Conservation (phyloP, 1,140 invertebrate genomes). For the Camponotus floridanus region DNA sequence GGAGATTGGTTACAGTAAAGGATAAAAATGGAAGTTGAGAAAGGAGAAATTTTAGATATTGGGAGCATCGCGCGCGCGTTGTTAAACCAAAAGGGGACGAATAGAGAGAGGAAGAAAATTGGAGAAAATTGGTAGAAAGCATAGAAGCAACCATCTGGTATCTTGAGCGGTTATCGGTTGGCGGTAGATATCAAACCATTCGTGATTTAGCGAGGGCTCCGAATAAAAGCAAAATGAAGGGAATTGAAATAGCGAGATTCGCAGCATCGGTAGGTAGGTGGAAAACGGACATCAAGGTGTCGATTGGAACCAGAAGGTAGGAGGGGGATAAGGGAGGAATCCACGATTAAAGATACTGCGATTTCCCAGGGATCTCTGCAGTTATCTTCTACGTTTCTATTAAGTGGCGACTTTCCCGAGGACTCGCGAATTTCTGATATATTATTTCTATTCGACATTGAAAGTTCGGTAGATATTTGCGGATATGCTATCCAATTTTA, state of each 20-base stretch:
- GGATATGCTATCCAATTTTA: neutral
- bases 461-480: slow-evolving; percentile 16
- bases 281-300: slow-evolving; percentile 44
- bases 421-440: neutral
- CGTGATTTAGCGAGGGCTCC: slow-evolving; percentile 61
- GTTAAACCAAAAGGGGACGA: slow-evolving; percentile 8
- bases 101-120: slow-evolving; percentile 24
- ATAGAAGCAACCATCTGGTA: slow-evolving; percentile 64
- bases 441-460: neutral
- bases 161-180: slow-evolving; percentile 66
- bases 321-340: slow-evolving; percentile 12
- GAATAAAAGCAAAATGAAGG: slow-evolving; percentile 69
- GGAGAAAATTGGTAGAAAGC: slow-evolving; percentile 33
- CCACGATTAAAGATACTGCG: slow-evolving; percentile 65
- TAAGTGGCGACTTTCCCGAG: slow-evolving; percentile 41
- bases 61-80: neutral
- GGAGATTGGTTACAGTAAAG: neutral
- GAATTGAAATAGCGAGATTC: slow-evolving; percentile 72
- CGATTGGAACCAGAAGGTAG: slow-evolving; percentile 57
- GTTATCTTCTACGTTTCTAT: slow-evolving; percentile 55
- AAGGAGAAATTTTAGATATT: slow-evolving; percentile 7
- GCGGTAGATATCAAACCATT: slow-evolving; percentile 63
- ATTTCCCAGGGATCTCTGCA: slow-evolving; percentile 61
- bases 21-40: slow-evolving; percentile 9
- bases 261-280: neutral